Conservation (phyloP, 2,888 invertebrate genomes). For the Alloplasta piceator region DNA sequence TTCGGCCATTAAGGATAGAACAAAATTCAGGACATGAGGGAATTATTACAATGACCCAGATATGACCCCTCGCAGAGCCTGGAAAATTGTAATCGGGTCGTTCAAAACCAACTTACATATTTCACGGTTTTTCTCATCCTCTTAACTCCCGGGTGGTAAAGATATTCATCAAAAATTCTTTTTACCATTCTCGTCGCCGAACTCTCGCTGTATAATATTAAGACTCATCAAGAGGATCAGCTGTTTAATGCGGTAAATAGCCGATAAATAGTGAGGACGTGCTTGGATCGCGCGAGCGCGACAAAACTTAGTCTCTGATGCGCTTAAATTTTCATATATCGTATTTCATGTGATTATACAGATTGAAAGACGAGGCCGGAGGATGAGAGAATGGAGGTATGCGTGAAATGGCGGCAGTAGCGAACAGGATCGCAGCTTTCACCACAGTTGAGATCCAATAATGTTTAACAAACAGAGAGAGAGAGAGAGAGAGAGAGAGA, state of each 20-base stretch:
- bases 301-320: neutral
- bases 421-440: slow-evolving; percentile 29
- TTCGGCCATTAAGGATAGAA: too few species aligned
- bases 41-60: too few species aligned
- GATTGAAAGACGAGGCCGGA: neutral
- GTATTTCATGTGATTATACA: too few species aligned
- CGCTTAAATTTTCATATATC: too few species aligned
- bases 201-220: slow-evolving; percentile 39
- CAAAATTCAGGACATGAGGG: slow-evolving; percentile 40
- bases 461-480: slow-evolving; percentile 41
- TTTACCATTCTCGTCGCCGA: slow-evolving; percentile 10
- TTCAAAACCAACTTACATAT: slow-evolving; percentile 68
- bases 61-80: too few species aligned
- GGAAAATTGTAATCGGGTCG: slow-evolving; percentile 76
- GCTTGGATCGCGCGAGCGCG: neutral
- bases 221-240: neutral
- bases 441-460: slow-evolving; percentile 39
- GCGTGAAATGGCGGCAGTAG: neutral
- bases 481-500: neutral
- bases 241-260: slow-evolving; percentile 17
- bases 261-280: slow-evolving; percentile 7
- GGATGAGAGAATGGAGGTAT: neutral
- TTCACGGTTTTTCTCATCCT: slow-evolving; percentile 73
- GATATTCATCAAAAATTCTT: slow-evolving; percentile 22
- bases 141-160: slow-evolving; percentile 66